Base-by-base conservation (phyloP, 2,113 vertebrate genomes). In the Nycticebus coucang region DNA sequence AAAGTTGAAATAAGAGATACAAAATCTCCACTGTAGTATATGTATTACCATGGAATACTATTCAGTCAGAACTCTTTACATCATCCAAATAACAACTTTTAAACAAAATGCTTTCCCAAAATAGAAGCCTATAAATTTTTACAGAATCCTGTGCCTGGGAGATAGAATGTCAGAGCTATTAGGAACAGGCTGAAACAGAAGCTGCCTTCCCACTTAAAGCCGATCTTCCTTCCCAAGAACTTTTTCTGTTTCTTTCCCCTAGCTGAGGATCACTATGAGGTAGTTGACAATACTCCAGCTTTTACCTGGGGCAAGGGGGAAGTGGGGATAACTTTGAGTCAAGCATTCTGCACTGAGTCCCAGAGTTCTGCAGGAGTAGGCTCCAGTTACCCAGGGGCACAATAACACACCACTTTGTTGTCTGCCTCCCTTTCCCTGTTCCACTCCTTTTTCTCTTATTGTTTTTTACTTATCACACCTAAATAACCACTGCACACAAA, bases 71-170 rank as follows among this genome's bases (percentile, higher is more conserved):
- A 72, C 30, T 84, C 62, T 96, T 82, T 55, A 89, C 92, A 68
- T 89, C 92, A 68, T 89, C 21, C 75, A 91, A 89, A 57, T 68
- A 53, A 79, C 14, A 89, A 21, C 28, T 88, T 81, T 81, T 71
- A 87, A 95, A 78, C 21, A 85, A 83, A 84, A 75, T 17, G 0
- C 41, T 72, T 79, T 89, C 7, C 69, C 55, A 19, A 68, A 82
- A 68, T 37, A 78, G 66, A 88, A 71, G 1, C 14, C 7, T 5
- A 35, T 30, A 45, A 1, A 55, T 53, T 89, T 87, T 53, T 75
- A 41, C 33, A 80, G n/a, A 95, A 83, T 80, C 45, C 24, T 93
- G 17, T 41, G n/a, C 18, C 53, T 3, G 60, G 30, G 55, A 66
- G 45, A 89, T 78, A 53, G 53, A 87, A 30, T 55, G 37, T 69